Percentiles rank a stretch among this genome's conserved stretches.
These are phyloP conservation scores for Drosophila helvetica DNA, from an alignment of 2,888 invertebrate species.

Conservation along the genomic window DNA sequence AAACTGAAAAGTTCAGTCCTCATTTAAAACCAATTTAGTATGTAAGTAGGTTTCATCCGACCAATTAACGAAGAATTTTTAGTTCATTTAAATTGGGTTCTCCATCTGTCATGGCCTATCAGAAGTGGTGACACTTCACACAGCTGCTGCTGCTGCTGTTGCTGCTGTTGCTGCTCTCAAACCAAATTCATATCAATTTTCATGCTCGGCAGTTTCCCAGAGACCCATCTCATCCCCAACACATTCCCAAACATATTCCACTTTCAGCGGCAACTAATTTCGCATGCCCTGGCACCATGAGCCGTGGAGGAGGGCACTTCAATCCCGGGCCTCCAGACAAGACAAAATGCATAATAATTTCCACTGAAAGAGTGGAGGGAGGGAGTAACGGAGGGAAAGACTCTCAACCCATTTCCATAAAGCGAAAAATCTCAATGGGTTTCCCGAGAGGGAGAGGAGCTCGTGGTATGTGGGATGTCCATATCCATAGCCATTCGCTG, in stretches of 20 bases:
- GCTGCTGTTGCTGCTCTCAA: constrained; percentile 43
- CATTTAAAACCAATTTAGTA: constrained; percentile 18
- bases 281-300: constrained; percentile 62
- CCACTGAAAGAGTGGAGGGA: constrained; percentile 9
- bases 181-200: constrained; percentile 75
- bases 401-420: constrained; percentile 75
- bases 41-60: constrained; percentile 23
- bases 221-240: constrained; percentile 15
- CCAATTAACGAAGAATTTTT: constrained; percentile 37
- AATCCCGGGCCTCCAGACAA: constrained; percentile 47
- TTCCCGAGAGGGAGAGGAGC: background rate
- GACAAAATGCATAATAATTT: constrained; percentile 74
- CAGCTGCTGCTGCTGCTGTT: constrained; percentile 62
- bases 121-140: constrained; percentile 59
- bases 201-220: constrained; percentile 21
- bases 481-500: constrained; percentile 63
- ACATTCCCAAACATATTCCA: constrained; percentile 59
- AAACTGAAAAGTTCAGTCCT: too few species aligned
- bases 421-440: constrained; percentile 50
- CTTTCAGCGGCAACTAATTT: constrained; percentile 75
- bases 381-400: constrained; percentile 32
- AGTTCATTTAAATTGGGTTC: constrained; percentile 11
- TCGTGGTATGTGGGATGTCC: constrained; percentile 40
- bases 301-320: constrained; percentile 49
- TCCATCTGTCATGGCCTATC: constrained; percentile 53